phyloP scores from a whole-genome alignment of 2,888 invertebrate species.

The Eulithis testata region DNA sequence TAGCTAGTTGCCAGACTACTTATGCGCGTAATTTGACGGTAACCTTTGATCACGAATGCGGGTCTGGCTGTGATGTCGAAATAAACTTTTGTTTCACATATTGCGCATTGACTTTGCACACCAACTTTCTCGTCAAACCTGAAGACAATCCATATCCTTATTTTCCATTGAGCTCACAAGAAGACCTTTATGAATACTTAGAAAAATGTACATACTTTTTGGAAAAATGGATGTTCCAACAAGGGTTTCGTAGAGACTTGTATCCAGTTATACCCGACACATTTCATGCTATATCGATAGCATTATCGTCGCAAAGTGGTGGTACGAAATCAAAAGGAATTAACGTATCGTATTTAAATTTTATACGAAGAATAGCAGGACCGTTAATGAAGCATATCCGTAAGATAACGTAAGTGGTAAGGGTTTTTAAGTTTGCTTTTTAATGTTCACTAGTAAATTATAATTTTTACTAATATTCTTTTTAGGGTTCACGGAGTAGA shows the following conservation, averaged over 20 bases:
- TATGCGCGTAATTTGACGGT: conserved; percentile 55
- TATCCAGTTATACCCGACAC: conserved; percentile 76
- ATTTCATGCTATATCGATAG: conserved; percentile 68
- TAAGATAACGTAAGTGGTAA: conserved; percentile 62
- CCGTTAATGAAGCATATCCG: conserved; percentile 73
- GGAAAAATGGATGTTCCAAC: conserved; percentile 78
- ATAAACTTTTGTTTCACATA: conserved; percentile 67
- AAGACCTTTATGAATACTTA: conserved; percentile 63
- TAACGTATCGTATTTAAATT: conserved; percentile 72
- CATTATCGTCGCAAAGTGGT: conserved; percentile 54
- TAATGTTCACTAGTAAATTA: too few species aligned
- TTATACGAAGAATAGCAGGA: conserved; percentile 71
- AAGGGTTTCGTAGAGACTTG: conserved; percentile 78
- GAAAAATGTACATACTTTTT: conserved; percentile 63
- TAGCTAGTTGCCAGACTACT: conserved; percentile 49
- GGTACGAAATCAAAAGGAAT: conserved; percentile 68
- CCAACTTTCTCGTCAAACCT: conserved; percentile 49
- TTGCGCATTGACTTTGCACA: conserved; percentile 71
- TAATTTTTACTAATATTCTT: not conserved
- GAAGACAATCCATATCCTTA: conserved; percentile 71
- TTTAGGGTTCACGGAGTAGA: conserved; percentile 60
- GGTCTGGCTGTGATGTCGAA: conserved; percentile 70
- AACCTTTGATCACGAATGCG: conserved; percentile 60
- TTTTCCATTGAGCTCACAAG: conserved; percentile 63
- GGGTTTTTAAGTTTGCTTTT: too few species aligned